Evolutionary conservation across 2,888 invertebrate species (phyloP).

Genomic region (Amphimallon solstitiale): DNA sequence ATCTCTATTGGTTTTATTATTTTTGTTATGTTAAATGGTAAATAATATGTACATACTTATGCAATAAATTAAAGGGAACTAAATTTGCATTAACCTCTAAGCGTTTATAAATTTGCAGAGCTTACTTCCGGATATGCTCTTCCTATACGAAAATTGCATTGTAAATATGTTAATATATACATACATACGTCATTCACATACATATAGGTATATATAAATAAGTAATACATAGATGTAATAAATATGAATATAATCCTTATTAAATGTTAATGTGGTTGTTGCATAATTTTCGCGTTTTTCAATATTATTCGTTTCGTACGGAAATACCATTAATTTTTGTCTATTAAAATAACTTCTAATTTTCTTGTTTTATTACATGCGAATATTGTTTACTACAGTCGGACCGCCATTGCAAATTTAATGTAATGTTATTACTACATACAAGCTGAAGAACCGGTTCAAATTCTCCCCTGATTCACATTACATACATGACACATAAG

Average conservation of each 20-base stretch:
- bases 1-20: too few relatives aligned
- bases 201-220: background rate
- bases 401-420: constrained; percentile 46
- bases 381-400: constrained; percentile 30
- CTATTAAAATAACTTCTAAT: background rate
- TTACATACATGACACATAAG: constrained; percentile 37
- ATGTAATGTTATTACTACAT: constrained; percentile 42
- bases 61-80: too few relatives aligned
- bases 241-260: constrained; percentile 19
- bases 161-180: constrained; percentile 24
- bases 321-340: too few relatives aligned
- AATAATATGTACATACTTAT: too few relatives aligned
- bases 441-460: constrained; percentile 39
- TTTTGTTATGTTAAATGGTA: too few relatives aligned
- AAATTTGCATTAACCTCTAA: background rate
- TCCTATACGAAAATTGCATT: constrained; percentile 9
- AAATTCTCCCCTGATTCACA: constrained; percentile 36
- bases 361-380: background rate
- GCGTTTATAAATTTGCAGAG: constrained; percentile 15
- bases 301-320: too few relatives aligned
- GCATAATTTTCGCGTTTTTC: too few relatives aligned
- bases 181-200: background rate
- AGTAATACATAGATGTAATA: too few relatives aligned
- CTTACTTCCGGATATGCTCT: constrained; percentile 9
- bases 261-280: constrained; percentile 23